Percentiles rank a stretch among this genome's conserved stretches.
Evolutionary conservation across 30 jellyfish, hydroid and myxozoan genomes (phyloP).

Genomic region (Aurelia aurita complex sp. Pacific): DNA sequence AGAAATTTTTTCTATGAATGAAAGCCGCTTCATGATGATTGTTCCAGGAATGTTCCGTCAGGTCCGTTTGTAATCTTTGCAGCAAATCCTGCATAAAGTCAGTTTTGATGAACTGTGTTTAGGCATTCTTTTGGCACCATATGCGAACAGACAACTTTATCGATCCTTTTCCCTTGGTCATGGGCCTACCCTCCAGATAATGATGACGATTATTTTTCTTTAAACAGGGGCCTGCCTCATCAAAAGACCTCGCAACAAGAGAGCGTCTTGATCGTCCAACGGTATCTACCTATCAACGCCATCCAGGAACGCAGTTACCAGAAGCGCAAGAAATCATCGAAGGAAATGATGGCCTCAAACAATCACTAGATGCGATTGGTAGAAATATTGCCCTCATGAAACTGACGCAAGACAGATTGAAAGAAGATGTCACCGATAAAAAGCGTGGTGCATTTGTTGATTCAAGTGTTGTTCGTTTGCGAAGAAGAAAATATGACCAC

Average conservation of each 20-base stretch:
- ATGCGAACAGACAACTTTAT: background rate
- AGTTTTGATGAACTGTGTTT: no score
- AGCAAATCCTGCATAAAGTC: no score
- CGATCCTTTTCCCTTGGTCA: no score
- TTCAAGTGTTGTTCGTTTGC: constrained; percentile 90
- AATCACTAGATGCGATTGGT: constrained; percentile 86
- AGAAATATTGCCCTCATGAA: constrained; percentile 85
- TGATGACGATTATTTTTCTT: background rate
- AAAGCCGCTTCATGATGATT: no score
- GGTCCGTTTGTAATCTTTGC: no score
- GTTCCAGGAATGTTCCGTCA: no score
- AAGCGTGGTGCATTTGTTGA: constrained; percentile 76
- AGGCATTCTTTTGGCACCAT: no score
- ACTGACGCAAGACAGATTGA: constrained; percentile 74
- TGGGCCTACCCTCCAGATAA: background rate
- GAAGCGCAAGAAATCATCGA: constrained; percentile 92
- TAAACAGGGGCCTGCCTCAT: constrained; percentile 91
- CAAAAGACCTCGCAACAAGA: constrained; percentile 80
- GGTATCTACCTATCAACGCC: constrained; percentile 79
- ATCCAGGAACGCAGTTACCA: constrained; percentile 92
- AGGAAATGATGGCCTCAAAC: constrained; percentile 82
- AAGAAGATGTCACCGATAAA: constrained; percentile 85
- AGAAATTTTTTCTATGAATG: no score
- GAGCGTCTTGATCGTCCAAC: constrained; percentile 92
- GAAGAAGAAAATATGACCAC: constrained; percentile 89